A percentile compares a stretch with the other conserved stretches of the same genome.
phyloP scores from a whole-genome alignment of 2,797 vertebrate genomes.

The Apogon hyalosoma region DNA sequence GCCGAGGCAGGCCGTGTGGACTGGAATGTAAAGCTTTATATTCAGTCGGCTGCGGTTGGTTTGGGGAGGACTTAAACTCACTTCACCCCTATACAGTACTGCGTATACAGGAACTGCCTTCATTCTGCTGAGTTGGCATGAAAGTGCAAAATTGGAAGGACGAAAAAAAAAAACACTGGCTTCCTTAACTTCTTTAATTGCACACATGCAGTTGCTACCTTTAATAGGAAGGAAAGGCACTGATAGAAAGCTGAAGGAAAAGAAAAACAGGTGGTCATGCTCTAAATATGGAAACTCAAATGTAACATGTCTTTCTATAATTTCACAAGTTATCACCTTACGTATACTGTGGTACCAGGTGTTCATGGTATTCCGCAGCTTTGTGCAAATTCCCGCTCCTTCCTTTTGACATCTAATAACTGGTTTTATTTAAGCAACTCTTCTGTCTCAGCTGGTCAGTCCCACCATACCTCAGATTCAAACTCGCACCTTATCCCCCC shows the following conservation, averaged over 20 bases:
- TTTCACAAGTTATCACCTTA: conserved; percentile 13
- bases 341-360: conserved; percentile 41
- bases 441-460: conserved; percentile 57
- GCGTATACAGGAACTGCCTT: conserved; percentile 78
- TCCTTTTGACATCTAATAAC: conserved; percentile 54
- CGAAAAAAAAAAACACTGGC: conserved; percentile 50
- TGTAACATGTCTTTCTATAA: neutral
- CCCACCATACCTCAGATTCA: conserved; percentile 52
- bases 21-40: conserved; percentile 75
- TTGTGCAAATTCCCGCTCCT: conserved; percentile 8
- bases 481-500: conserved; percentile 44
- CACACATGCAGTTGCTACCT: conserved; percentile 29
- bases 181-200: conserved; percentile 59
- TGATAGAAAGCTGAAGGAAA: conserved; percentile 42
- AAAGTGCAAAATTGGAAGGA: conserved; percentile 72
- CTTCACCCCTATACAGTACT: conserved; percentile 69
- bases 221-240: conserved; percentile 38
- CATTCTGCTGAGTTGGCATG: conserved; percentile 88
- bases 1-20: conserved; percentile 57
- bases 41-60: conserved; percentile 63
- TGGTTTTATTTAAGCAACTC: conserved; percentile 57
- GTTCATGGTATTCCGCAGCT: conserved; percentile 23
- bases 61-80: conserved; percentile 68
- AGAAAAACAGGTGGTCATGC: conserved; percentile 34
- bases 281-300: conserved; percentile 17